Conservation (phyloP, 2,113 vertebrate genomes). For the Genyomyrus donnyi region DNA sequence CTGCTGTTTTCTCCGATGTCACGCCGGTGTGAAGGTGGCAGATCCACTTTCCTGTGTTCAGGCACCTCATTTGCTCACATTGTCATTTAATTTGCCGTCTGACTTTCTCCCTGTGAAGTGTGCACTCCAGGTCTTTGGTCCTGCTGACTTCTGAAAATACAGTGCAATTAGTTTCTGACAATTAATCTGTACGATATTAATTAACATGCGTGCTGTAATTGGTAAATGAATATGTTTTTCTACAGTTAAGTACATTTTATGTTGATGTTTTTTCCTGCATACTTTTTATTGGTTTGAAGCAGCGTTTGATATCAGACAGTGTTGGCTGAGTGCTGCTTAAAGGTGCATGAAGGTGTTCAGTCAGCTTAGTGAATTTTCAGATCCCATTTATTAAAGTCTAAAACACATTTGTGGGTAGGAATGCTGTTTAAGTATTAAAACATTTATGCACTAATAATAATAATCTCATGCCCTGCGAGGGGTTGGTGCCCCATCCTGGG, state of each 20-base stretch:
- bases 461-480: background rate
- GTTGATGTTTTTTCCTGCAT: background rate
- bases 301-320: background rate
- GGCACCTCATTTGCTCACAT: background rate
- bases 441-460: background rate
- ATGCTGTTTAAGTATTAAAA: background rate
- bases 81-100: background rate
- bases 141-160: background rate
- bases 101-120: background rate
- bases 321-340: background rate
- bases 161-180: background rate
- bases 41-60: background rate
- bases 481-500: too few relatives aligned
- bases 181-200: background rate
- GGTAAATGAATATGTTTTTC: background rate
- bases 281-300: background rate
- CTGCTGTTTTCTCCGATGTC: background rate
- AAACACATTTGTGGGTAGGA: background rate
- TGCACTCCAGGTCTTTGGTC: background rate
- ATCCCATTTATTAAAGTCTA: background rate
- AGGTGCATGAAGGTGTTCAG: background rate
- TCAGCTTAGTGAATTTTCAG: background rate
- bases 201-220: background rate
- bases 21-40: background rate
- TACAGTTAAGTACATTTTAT: background rate